Evolutionary conservation across 2,888 invertebrate genomes (phyloP).

Genomic region (Tachina lurida): DNA sequence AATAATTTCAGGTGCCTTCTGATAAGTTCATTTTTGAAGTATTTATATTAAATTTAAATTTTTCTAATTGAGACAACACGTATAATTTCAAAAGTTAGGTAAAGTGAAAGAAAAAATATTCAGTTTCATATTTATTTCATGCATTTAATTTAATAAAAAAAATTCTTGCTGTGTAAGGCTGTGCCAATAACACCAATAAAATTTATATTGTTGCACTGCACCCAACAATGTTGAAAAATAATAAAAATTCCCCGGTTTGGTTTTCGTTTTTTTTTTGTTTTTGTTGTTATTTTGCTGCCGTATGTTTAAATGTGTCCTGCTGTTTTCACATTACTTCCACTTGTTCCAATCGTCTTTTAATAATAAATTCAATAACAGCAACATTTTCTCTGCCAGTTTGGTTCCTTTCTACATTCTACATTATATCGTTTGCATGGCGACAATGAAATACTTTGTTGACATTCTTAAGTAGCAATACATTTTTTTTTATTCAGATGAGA

Average conservation of each 20-base stretch:
- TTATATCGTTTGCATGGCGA: constrained; percentile 63
- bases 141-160: no score
- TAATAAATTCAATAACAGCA: constrained; percentile 46
- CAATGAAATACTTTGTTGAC: constrained; percentile 68
- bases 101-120: no score
- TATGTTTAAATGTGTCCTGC: constrained; percentile 58
- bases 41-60: no score
- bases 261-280: not conserved
- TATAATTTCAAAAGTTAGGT: no score
- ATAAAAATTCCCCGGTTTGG: constrained; percentile 53
- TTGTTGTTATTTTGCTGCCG: not conserved
- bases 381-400: not conserved
- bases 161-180: not conserved
- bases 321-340: constrained; percentile 68
- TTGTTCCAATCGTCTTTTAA: constrained; percentile 56
- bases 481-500: constrained; percentile 38
- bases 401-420: constrained; percentile 9
- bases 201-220: constrained; percentile 43
- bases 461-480: constrained; percentile 62
- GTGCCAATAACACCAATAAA: constrained; percentile 40
- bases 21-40: no score
- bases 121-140: no score
- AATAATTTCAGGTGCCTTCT: no score
- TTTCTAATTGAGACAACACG: no score
- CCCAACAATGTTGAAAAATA: constrained; percentile 19